Percentiles rank a stretch among this genome's conserved stretches.
phyloP scores from a whole-genome alignment of 2,797 vertebrate species.

The Onychomys torridus region DNA sequence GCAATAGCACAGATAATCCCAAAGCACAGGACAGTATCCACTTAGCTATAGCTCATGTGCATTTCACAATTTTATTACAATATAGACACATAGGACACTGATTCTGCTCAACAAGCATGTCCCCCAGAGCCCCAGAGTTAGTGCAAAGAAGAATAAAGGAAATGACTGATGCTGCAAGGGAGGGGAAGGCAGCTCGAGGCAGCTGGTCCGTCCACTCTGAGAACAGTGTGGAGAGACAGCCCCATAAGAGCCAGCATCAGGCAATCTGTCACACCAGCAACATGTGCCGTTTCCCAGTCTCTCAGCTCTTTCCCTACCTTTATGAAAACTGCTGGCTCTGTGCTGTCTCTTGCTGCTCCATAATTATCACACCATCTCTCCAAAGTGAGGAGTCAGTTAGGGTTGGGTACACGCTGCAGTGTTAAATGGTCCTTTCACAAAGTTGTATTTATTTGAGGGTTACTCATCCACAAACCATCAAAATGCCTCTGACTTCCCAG shows the following conservation, averaged over 20 bases:
- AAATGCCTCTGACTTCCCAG: slow-evolving; percentile 31
- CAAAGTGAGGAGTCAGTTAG: background rate
- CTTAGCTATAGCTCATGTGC: background rate
- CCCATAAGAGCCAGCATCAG: background rate
- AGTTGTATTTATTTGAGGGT: slow-evolving; percentile 45
- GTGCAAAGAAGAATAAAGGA: background rate
- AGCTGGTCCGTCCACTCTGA: background rate
- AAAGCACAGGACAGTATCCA: background rate
- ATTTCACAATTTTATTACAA: slow-evolving; percentile 55
- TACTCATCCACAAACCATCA: slow-evolving; percentile 13
- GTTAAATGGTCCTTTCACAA: slow-evolving; percentile 64
- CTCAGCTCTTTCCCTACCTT: background rate
- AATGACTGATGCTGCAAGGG: background rate
- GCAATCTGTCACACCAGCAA: background rate
- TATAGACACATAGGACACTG: background rate
- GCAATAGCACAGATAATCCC: background rate
- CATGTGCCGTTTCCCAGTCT: background rate
- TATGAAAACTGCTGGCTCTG: background rate
- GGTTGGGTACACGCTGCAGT: background rate
- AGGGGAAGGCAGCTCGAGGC: background rate
- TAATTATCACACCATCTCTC: slow-evolving; percentile 2
- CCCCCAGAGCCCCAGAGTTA: background rate
- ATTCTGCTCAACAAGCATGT: slow-evolving; percentile 12
- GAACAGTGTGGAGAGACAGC: background rate
- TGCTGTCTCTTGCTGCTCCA: background rate